Evolutionary conservation across 2,113 vertebrate genomes (phyloP).

Genomic region (Alligator sinensis): DNA sequence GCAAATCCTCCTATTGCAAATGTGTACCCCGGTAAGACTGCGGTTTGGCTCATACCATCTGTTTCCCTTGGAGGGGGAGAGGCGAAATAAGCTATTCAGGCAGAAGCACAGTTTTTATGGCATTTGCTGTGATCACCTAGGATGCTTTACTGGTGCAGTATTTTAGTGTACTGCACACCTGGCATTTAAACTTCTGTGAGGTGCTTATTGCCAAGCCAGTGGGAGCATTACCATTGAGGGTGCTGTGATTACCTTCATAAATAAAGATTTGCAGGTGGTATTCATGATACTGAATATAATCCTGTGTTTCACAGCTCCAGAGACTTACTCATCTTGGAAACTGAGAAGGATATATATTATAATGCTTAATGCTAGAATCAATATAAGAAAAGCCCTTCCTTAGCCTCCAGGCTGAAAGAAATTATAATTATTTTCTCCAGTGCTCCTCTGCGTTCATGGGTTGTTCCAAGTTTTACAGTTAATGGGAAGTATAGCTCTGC

Average conservation of each 20-base stretch:
- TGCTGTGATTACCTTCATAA: background rate
- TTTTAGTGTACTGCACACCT: background rate
- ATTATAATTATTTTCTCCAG: background rate
- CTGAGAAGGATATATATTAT: background rate
- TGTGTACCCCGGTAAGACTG: too few species aligned
- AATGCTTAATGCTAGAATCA: background rate
- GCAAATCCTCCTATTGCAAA: too few species aligned
- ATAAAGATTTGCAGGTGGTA: slow-evolving; percentile 16
- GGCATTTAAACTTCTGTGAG: background rate
- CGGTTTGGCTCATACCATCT: too few species aligned
- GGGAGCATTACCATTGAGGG: background rate
- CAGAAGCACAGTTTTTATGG: too few species aligned
- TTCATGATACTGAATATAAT: background rate
- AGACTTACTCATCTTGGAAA: background rate
- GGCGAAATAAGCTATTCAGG: too few species aligned
- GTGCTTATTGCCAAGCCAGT: background rate
- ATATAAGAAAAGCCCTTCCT: slow-evolving; percentile 2
- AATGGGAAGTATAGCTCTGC: background rate
- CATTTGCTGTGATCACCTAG: too few species aligned
- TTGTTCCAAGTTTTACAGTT: slow-evolving; percentile 2
- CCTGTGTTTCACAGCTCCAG: background rate
- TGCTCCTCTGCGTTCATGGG: fast-evolving
- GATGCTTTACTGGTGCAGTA: background rate
- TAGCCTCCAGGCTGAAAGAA: background rate
- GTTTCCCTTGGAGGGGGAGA: too few species aligned